A percentile compares a stretch with the other conserved stretches of the same genome.
Conservation (phyloP, 2,797 vertebrate species). For the Tachyglossus aculeatus region DNA sequence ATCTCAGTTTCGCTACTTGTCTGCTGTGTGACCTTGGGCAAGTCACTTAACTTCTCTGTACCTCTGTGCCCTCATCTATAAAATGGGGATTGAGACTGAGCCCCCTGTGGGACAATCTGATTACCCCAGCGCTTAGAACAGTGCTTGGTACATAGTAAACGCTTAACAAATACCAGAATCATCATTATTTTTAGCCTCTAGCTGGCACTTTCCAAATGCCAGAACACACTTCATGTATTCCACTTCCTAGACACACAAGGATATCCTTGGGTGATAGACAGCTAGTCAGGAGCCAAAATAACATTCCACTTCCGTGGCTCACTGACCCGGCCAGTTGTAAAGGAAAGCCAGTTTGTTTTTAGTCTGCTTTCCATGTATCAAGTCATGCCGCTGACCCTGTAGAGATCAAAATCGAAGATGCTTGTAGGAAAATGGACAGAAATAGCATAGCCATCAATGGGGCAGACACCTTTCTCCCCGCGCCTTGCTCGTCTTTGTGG, state of each 20-base stretch:
- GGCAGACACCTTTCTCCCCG: no score
- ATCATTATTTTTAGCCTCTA: no score
- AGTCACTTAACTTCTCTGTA: no score
- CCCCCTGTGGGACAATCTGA: no score
- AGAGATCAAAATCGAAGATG: constrained; percentile 9
- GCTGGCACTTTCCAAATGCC: neutral
- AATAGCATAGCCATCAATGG: neutral
- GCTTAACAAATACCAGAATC: no score
- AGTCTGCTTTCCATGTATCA: neutral
- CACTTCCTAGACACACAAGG: constrained; percentile 1
- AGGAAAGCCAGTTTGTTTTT: neutral
- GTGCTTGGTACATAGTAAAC: no score
- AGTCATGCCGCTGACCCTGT: neutral
- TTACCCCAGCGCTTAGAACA: no score
- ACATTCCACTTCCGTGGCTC: neutral
- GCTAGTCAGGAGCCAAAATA: neutral
- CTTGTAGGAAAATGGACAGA: neutral
- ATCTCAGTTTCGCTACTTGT: no score
- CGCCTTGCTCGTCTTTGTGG: no score
- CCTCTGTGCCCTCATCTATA: no score
- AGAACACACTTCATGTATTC: constrained; percentile 6
- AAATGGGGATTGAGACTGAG: no score
- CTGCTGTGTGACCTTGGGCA: no score
- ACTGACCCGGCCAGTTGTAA: neutral
- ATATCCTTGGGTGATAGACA: neutral